Base-by-base conservation (phyloP, 2,888 invertebrate genomes). In the Orthosia gracilis region DNA sequence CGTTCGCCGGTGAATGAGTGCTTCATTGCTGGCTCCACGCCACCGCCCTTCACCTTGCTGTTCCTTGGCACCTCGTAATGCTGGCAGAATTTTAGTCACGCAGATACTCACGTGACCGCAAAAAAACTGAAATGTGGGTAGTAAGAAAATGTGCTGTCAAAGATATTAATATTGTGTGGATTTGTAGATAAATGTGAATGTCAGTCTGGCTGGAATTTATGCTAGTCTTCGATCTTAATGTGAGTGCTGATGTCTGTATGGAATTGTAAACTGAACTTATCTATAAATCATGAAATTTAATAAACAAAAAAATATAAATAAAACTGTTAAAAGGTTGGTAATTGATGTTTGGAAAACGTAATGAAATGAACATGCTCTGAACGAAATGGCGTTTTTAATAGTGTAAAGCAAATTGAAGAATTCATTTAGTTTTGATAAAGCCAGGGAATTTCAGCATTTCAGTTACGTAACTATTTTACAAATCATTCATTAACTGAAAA, bases 1-100 rank as follows among this genome's bases (percentile, higher is more conserved):
- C n/a, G 7, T 49, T 63, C 62, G 23, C 62, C 54, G 12, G 57
- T 74, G 50, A 84, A 70, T 71, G 83, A 68, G 54, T 45, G 12
- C 73, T 87, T 71, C 79, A 68, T 47, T 45, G 12, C 73, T 87
- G 87, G 88, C 88, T 76, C 21, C 0, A 0, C 62, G 87, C 87
- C 87, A 80, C 40, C 31, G 68, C 61, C 87, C 87, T 88, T 85
- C 72, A 86, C 87, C 87, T 87, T 87, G 85, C 69, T n/a, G 21
- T 13, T 68, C 68, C 77, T 82, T 83, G 87, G 86, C 85, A 83
- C 17, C 23, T 11, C 31, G 59, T 45, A 69, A 57, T 55, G 26
- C 64, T 61, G 59, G 50, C 52, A 63, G 40, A 74, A 66, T 74
- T 21, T 50, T 26, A 40, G n/a, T 80, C 86, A 83, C 61, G 17